Conservation (phyloP, 2,113 vertebrate species). For the Antennarius striatus region DNA sequence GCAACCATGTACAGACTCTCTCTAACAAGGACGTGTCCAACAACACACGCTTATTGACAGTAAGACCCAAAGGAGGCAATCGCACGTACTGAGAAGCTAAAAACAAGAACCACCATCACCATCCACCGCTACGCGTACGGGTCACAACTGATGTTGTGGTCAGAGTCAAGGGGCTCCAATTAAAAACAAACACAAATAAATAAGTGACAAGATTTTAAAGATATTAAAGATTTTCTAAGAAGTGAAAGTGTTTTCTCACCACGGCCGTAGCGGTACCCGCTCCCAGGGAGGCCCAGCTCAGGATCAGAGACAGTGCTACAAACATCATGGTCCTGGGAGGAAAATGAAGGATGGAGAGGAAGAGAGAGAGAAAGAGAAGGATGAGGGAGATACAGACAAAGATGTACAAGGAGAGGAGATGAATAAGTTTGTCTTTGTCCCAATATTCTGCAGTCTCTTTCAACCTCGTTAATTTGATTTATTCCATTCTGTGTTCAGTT, state of each 20-base stretch:
- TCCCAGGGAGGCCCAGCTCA: constrained; percentile 92
- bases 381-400: constrained; percentile 12
- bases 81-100: neutral
- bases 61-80: neutral
- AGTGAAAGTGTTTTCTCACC: constrained; percentile 78
- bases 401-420: constrained; percentile 26
- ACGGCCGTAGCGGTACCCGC: constrained; percentile 81
- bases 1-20: constrained; percentile 22
- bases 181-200: neutral
- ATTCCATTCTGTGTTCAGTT: constrained; percentile 23
- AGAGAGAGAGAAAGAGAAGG: neutral
- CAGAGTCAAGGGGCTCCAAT: neutral
- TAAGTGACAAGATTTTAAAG: neutral
- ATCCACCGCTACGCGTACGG: neutral
- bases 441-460: constrained; percentile 29
- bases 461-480: constrained; percentile 38
- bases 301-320: constrained; percentile 82
- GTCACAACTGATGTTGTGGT: neutral
- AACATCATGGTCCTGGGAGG: constrained; percentile 85
- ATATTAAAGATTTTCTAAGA: neutral
- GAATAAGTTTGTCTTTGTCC: constrained; percentile 37
- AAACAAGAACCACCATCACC: neutral
- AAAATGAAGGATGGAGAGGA: constrained; percentile 13
- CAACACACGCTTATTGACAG: constrained; percentile 21
- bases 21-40: constrained; percentile 31